These are phyloP conservation scores for Ectropis crepuscularia DNA, from an alignment of 2,888 invertebrate species.

Conservation along the genomic window DNA sequence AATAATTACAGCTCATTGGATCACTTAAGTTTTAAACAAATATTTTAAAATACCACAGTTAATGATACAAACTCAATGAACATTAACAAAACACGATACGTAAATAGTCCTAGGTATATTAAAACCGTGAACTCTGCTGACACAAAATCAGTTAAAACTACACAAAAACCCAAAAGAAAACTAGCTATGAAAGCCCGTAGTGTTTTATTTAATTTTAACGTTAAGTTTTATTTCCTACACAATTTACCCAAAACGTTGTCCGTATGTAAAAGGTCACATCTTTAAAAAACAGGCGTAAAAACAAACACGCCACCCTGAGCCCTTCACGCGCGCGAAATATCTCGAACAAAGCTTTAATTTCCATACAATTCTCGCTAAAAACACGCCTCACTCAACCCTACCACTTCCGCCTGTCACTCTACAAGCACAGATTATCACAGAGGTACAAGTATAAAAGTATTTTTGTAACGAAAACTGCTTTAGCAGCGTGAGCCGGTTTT, in stretches of 20 bases:
- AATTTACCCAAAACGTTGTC: background rate
- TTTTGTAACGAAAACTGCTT: background rate
- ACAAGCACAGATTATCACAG: constrained; percentile 39
- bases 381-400: constrained; percentile 22
- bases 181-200: too few species aligned
- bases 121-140: too few species aligned
- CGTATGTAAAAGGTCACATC: constrained; percentile 3
- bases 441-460: background rate
- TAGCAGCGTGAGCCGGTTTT: too few species aligned
- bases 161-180: too few species aligned
- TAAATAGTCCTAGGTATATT: too few species aligned
- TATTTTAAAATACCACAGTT: too few species aligned
- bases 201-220: too few species aligned
- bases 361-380: constrained; percentile 18
- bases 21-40: too few species aligned
- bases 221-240: background rate
- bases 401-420: constrained; percentile 30
- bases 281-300: constrained; percentile 13
- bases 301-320: constrained; percentile 8
- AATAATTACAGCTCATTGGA: too few species aligned
- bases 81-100: too few species aligned
- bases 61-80: too few species aligned
- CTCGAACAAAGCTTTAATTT: constrained; percentile 26
- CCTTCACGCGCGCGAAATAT: constrained; percentile 20
- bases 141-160: too few species aligned